Base-by-base conservation (phyloP, 2,888 invertebrate genomes). In the Caenorhabditis sp. region DNA sequence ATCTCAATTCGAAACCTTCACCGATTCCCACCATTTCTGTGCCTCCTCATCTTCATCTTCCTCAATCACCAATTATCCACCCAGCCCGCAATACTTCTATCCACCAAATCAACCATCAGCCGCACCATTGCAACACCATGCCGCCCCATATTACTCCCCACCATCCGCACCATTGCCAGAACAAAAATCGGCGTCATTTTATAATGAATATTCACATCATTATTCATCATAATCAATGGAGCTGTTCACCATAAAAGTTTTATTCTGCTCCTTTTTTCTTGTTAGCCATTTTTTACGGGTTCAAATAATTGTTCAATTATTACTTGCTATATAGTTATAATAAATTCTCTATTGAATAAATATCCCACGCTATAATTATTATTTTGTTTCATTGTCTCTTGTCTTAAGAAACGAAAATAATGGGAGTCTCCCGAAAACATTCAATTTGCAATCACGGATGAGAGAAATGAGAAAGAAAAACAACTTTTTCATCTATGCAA, bases 1-100 rank as follows among this genome's bases (percentile, higher is more conserved):
- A 49, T 64, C 67, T 1, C 72, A 72, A 50, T 72, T 72, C 67
- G 72, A 72, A 59, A 23, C 64, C 57, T 31, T 31, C 31, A 31
- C 31, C 31, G 31, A 31, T 7, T 31, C 31, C 4, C 31, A 4
- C 10, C 31, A 67, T 50, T 68, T 43, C 38, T 68, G 68, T 23
- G 64, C 67, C 4, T 66, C 67, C 0, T 67, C 71, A 0, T 53
- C 21, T 50, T 20, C 50, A 50, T 20, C 52, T 21, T 23, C 52
- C 52, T 21, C 23, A 43, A 17, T 21, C 52, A 52, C 23, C 20
- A 52, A 23, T 23, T 20, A 20, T n/a, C 21, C 52, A 17, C 21
- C 20, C 4, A 53, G 25, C 21, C 53, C 53, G n/a, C 21, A 10
- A 23, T 10, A 23, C 3, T 53, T 7, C 21, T 20, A 53, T 53